Percentiles rank a stretch among this genome's conserved stretches.
Evolutionary conservation across 2,797 vertebrate species (phyloP).

Genomic region (Tachyglossus aculeatus): DNA sequence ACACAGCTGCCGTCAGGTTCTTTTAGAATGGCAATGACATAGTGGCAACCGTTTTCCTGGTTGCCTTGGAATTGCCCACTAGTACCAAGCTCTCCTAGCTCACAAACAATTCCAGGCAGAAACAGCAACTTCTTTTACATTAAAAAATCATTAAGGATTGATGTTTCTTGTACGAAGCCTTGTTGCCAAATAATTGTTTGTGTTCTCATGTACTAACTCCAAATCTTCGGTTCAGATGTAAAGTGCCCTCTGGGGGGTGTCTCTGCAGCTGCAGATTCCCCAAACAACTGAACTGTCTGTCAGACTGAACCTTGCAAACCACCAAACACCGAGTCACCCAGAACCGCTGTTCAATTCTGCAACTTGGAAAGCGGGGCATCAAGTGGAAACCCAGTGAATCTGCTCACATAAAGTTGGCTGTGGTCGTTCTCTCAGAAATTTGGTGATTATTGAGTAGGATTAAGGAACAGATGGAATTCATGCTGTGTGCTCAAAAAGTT

Average conservation of each 20-base stretch:
- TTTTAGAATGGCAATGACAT: too few relatives aligned
- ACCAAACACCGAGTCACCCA: accelerated
- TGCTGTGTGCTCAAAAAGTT: slow-evolving; percentile 13
- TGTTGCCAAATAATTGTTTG: accelerated
- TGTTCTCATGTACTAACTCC: neutral
- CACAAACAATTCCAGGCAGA: neutral
- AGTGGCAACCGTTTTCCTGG: too few relatives aligned
- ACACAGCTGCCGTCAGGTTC: too few relatives aligned
- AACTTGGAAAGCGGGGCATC: neutral
- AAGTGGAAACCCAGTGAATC: neutral
- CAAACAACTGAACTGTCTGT: neutral
- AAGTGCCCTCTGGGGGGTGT: accelerated
- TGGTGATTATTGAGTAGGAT: neutral
- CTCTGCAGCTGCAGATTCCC: neutral
- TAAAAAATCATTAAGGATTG: neutral
- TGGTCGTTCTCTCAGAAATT: neutral
- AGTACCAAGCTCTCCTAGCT: too few relatives aligned
- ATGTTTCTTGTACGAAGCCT: accelerated
- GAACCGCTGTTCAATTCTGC: accelerated
- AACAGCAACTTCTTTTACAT: neutral
- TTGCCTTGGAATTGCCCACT: neutral
- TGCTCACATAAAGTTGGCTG: neutral
- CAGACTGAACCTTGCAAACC: neutral
- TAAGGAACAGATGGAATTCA: slow-evolving; percentile 22
- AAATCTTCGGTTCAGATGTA: accelerated